Base-by-base conservation (phyloP, 2,888 invertebrate genomes). In the Eupithecia exiguata region DNA sequence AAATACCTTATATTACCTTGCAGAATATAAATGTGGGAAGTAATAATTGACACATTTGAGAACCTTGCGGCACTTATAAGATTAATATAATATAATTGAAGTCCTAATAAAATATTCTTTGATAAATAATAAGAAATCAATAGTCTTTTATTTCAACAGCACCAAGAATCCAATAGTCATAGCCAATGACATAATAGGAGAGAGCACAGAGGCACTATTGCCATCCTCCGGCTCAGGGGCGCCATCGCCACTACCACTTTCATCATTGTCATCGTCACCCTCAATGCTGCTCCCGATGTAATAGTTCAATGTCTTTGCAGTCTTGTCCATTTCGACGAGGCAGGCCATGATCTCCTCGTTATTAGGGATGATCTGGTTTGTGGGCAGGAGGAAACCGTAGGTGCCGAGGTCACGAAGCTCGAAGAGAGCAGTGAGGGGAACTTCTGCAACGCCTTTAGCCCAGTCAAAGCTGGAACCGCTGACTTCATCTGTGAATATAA, bases 361-460 rank as follows among this genome's bases (percentile, higher is more conserved):
- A 40, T 93, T 93, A 0, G 92, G 92, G 49, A 93, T 86, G 67
- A 96, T 96, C 75, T 94, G 89, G 0, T 88, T 87, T 1, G 92
- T 75, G 0, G 95, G 95, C 3, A 96, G 86, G 2, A 95, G 80
- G 86, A 96, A 96, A 0, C 96, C 96, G 76, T 89, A 92, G 9
- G 82, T 78, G 0, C 95, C 95, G 0, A 87, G 86, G 80, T 96
- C 96, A 25, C 95, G 84, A 1, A 96, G 88, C 82, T 96, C 96
- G 58, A 95, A 93, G 0, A 95, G 94, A 80, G 93, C 95, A 0
- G 95, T 88, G 70, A 95, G 94, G 0, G 95, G 95, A 1, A 95
- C 87, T 0, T 94, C 91, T 1, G 92, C 91, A 0, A 86, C 89
- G 0, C 94, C 95, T 80, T 95, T 95, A 0, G 94, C 95, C 94